Evolutionary conservation across 2,888 invertebrate genomes (phyloP).

Genomic region (Geophilus truncorum): DNA sequence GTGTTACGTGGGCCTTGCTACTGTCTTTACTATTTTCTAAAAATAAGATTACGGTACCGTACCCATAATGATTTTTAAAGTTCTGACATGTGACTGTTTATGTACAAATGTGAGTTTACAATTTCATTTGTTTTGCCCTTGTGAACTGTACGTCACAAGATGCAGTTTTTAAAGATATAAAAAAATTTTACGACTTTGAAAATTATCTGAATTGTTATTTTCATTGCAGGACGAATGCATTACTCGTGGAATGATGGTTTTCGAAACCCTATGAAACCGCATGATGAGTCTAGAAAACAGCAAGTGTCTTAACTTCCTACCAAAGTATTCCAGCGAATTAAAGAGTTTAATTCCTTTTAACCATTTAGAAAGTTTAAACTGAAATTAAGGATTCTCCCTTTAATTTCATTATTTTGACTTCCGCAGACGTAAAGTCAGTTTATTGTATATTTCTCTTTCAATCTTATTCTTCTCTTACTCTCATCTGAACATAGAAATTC

Average conservation of each 20-base stretch:
- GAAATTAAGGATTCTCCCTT: not conserved
- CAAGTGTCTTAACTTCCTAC: not conserved
- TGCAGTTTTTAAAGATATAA: too few relatives aligned
- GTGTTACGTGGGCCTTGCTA: too few relatives aligned
- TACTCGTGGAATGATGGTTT: not conserved
- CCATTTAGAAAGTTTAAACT: not conserved
- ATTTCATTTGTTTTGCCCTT: too few relatives aligned
- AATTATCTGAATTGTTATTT: too few relatives aligned
- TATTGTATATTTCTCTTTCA: not conserved
- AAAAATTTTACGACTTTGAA: not conserved
- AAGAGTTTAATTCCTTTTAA: not conserved
- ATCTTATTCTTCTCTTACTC: not conserved
- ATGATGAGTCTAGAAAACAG: too few relatives aligned
- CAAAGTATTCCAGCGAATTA: not conserved
- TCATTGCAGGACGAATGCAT: conserved; percentile 23
- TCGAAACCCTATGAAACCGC: not conserved
- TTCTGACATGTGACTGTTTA: too few relatives aligned
- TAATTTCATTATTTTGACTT: not conserved
- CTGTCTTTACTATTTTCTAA: too few relatives aligned
- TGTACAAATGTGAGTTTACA: too few relatives aligned
- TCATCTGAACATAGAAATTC: not conserved
- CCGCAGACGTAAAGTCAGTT: not conserved
- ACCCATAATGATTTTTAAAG: too few relatives aligned
- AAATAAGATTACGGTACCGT: too few relatives aligned
- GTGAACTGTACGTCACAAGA: too few relatives aligned